Conservation (phyloP, 2,113 vertebrate genomes). For the Sterna hirundo region DNA sequence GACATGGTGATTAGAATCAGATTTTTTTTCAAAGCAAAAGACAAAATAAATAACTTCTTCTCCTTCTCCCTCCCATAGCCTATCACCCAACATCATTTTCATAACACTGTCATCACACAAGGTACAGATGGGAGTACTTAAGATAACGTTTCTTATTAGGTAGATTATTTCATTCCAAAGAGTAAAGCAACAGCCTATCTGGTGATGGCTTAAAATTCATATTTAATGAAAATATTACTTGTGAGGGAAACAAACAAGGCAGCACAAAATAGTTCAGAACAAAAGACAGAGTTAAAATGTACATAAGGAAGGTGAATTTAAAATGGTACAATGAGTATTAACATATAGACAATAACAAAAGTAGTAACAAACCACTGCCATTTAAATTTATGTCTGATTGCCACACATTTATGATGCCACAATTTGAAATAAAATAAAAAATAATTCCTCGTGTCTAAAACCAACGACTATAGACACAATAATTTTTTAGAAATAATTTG, state of each 20-base stretch:
- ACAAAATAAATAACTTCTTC: neutral
- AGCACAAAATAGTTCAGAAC: neutral
- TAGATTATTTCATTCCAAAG: neutral
- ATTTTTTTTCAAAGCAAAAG: neutral
- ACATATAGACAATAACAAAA: neutral
- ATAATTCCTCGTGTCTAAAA: neutral
- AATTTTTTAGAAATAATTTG: neutral
- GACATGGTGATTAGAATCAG: neutral
- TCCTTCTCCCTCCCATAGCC: neutral
- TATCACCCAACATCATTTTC: neutral
- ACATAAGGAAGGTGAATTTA: neutral
- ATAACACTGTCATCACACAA: neutral
- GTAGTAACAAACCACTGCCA: neutral
- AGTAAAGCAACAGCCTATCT: neutral
- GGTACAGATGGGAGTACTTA: neutral
- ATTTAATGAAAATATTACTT: neutral
- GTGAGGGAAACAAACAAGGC: neutral
- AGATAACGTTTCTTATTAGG: neutral
- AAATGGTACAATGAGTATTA: neutral
- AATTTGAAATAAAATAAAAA: neutral
- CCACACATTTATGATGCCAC: neutral
- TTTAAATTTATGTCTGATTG: neutral
- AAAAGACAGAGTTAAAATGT: neutral
- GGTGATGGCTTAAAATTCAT: neutral
- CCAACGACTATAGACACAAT: neutral